phyloP scores from a whole-genome alignment of 2,888 invertebrate genomes.

The Lottia scabra region DNA sequence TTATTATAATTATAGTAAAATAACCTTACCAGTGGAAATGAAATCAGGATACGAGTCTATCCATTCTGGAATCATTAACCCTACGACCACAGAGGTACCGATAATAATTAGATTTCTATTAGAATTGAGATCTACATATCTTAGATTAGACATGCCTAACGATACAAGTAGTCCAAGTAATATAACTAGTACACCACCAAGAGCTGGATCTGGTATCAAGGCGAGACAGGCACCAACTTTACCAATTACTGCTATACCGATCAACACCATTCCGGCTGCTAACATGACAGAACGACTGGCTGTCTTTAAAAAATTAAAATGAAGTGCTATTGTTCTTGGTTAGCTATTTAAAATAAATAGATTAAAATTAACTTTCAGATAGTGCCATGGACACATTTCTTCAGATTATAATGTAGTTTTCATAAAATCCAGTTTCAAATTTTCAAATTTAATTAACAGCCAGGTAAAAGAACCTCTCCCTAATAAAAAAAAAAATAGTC shows the following conservation, averaged over 20 bases:
- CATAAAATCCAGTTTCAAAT: no score
- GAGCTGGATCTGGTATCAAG: conserved; percentile 37
- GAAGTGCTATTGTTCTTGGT: no score
- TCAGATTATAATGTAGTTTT: no score
- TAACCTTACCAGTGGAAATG: conserved; percentile 27
- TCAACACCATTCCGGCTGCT: conserved; percentile 33
- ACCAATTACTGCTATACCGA: conserved; percentile 39
- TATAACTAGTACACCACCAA: conserved; percentile 38
- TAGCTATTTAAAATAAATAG: no score
- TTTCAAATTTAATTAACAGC: no score
- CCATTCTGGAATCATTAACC: conserved; percentile 40
- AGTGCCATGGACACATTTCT: no score
- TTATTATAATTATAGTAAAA: no score
- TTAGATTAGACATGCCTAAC: conserved; percentile 37
- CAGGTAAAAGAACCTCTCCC: no score
- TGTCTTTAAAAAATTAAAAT: conserved; percentile 28
- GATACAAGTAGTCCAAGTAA: conserved; percentile 36
- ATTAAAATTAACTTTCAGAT: no score
- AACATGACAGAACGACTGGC: conserved; percentile 44
- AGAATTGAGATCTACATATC: conserved; percentile 34
- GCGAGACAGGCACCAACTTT: conserved; percentile 41
- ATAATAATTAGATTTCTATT: conserved; percentile 38
- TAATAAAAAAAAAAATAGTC: no score
- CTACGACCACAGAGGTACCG: conserved; percentile 34
- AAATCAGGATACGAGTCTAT: conserved; percentile 28